These are phyloP conservation scores for Ranitomeya imitator DNA, from an alignment of 2,113 vertebrate species.

Conservation along the genomic window DNA sequence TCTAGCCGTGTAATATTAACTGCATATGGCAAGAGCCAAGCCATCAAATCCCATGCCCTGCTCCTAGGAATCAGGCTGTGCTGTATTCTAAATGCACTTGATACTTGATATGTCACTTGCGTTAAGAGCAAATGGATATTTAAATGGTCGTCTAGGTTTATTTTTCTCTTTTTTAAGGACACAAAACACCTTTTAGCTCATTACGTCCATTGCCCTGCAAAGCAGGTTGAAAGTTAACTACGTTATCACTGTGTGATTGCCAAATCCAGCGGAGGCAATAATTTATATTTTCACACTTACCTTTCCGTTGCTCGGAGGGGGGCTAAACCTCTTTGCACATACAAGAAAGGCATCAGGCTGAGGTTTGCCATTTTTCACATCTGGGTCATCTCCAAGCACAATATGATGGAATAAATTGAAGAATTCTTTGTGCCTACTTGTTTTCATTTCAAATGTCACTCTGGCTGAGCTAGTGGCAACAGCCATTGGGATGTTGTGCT, in stretches of 20 bases:
- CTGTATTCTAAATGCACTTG: background rate
- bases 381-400: conserved; percentile 87
- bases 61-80: background rate
- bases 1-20: background rate
- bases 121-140: background rate
- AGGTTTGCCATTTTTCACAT: conserved; percentile 82
- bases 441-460: conserved; percentile 79
- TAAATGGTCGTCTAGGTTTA: background rate
- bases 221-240: background rate
- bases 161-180: background rate
- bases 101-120: background rate
- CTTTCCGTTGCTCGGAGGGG: conserved; percentile 71
- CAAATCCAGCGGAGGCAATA: conserved; percentile 1
- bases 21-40: background rate
- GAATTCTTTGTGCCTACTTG: conserved; percentile 75
- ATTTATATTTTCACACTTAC: conserved; percentile 67
- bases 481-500: conserved; percentile 78
- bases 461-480: conserved; percentile 84
- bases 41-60: background rate
- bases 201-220: background rate
- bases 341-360: conserved; percentile 85
- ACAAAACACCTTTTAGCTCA: background rate
- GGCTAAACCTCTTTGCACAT: conserved; percentile 82
- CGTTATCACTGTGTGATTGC: conserved; percentile 22
- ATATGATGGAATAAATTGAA: conserved; percentile 83